These are phyloP conservation scores for Periparus ater DNA, from an alignment of 2,797 vertebrate species.

Conservation along the genomic window DNA sequence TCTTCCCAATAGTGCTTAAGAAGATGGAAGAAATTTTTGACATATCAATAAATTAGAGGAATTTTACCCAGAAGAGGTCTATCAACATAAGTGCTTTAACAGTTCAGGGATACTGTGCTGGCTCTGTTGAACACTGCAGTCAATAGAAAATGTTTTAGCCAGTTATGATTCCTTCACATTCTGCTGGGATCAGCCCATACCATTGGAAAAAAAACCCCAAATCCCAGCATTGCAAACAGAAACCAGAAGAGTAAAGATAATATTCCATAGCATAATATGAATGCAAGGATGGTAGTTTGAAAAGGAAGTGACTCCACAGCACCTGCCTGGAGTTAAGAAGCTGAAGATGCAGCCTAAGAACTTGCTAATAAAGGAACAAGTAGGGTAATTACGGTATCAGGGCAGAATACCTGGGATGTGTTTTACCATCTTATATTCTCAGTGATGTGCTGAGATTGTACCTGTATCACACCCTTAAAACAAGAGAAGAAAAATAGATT, in stretches of 20 bases:
- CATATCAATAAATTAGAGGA: not conserved
- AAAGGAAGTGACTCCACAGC: not conserved
- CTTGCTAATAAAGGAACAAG: not conserved
- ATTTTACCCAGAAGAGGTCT: not conserved
- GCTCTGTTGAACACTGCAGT: not conserved
- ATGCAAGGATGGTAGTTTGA: not conserved
- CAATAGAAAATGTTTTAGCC: not conserved
- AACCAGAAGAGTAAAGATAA: not conserved
- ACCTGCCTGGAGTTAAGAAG: not conserved
- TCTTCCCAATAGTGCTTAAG: not conserved
- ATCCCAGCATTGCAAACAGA: not conserved
- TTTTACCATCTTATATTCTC: not conserved
- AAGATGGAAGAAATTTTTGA: not conserved
- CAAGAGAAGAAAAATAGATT: not conserved
- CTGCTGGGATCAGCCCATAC: not conserved
- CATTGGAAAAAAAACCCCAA: not conserved
- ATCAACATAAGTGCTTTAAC: not conserved
- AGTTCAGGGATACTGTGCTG: not conserved
- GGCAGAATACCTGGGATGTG: not conserved
- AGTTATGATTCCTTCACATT: not conserved
- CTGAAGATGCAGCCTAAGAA: not conserved
- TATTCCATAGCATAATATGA: not conserved
- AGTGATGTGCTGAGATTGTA: not conserved
- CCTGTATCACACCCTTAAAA: not conserved
- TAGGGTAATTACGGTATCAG: not conserved